Evolutionary conservation across 1,140 invertebrate species (phyloP).

Genomic region (Charaxes varanes): DNA sequence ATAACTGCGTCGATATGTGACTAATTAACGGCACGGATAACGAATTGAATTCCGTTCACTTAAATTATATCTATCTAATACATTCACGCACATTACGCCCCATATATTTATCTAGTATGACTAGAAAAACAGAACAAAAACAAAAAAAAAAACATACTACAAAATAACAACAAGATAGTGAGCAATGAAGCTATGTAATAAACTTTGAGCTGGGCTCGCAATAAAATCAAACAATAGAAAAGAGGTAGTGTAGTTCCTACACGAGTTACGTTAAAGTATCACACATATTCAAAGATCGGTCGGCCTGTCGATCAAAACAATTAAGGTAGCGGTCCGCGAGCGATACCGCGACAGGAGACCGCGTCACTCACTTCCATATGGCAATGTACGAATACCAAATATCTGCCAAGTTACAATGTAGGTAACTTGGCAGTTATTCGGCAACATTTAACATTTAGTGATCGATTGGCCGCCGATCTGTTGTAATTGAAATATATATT

Average conservation of each 20-base stretch:
- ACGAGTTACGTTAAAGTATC: constrained; percentile 51
- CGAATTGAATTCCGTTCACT: constrained; percentile 37
- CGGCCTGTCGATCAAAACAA: too few relatives aligned
- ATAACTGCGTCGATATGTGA: constrained; percentile 57
- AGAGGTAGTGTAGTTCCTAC: constrained; percentile 70
- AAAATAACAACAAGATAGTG: constrained; percentile 45
- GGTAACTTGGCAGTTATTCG: too few relatives aligned
- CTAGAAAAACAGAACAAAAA: constrained; percentile 43
- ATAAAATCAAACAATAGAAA: constrained; percentile 41
- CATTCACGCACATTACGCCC: constrained; percentile 21
- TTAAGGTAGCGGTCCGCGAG: too few relatives aligned
- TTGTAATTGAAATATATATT: constrained; percentile 47
- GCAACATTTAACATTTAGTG: too few relatives aligned
- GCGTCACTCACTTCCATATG: too few relatives aligned
- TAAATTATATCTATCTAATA: constrained; percentile 37
- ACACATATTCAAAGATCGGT: constrained; percentile 39
- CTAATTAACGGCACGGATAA: constrained; percentile 52
- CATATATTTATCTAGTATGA: constrained; percentile 48
- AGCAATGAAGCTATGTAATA: constrained; percentile 59
- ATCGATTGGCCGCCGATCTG: too few relatives aligned
- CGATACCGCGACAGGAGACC: too few relatives aligned
- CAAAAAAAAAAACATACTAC: constrained; percentile 37
- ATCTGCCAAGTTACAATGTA: too few relatives aligned
- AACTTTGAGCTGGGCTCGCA: constrained; percentile 57
- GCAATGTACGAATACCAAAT: too few relatives aligned